Evolutionary conservation across 2,113 vertebrate species (phyloP), one percentile per base, ranked within the genome.

Genomic region (Cathartes aura): DNA sequence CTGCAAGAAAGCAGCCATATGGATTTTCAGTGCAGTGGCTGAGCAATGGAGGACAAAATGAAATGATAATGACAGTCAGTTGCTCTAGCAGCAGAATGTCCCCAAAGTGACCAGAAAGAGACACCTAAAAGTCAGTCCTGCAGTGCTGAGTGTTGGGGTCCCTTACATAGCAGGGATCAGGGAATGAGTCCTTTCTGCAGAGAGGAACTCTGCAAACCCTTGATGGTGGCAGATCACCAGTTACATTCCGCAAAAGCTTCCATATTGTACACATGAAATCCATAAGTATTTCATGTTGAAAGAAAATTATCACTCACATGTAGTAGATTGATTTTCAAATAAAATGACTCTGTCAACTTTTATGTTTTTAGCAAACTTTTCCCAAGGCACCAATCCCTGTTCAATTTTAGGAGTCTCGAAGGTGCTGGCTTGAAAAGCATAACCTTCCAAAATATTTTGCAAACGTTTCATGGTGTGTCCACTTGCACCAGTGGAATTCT

Each of bases 141-240:
- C 16, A 9, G 0, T 58, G 23, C 3, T 24, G 34, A 70, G 36
- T 55, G 38, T 19, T 30, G 42, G 6, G 9, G 8, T 88, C 12
- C 19, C 14, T 84, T 21, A 60, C 11, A 38, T 5, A 56, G 12
- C 9, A 7, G 11, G 11, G 15, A 38, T 48, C 12, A 71, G 36
- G 30, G 80, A 95, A 90, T 47, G 40, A 91, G 91, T 72, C 89
- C 64, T 66, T 90, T 91, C 63, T 95, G 86, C 42, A 87, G 91
- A n/a, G 20, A 93, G 50, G 34, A 96, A 32, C 47, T 82, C 80
- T 82, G 23, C 74, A 92, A 87, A 93, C 27, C 67, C 67, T 87
- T 94, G 73, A 43, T 83, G 47, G 26, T 91, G 75, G 56, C 53
- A 93, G 81, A 95, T 85, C 63, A 95, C 63, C 38, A 64, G 72